phyloP scores from a whole-genome alignment of 2,888 invertebrate genomes.

The Ceriagrion tenellum region DNA sequence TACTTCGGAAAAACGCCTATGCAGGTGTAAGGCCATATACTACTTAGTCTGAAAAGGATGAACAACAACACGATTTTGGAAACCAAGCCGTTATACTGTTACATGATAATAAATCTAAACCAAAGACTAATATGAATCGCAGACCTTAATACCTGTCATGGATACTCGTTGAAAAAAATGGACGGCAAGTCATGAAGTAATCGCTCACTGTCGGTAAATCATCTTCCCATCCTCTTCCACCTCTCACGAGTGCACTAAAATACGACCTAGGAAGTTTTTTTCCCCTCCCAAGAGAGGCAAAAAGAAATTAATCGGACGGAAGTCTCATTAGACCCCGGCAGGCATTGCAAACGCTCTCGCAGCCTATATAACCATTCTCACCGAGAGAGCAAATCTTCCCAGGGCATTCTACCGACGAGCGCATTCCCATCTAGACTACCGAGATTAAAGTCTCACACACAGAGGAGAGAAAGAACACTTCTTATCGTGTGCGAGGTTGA shows the following conservation, averaged over 20 bases:
- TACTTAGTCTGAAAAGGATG: too few relatives aligned
- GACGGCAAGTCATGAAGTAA: background rate
- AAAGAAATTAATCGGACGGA: slow-evolving; percentile 46
- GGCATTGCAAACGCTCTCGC: background rate
- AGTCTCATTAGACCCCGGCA: slow-evolving; percentile 27
- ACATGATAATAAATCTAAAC: too few relatives aligned
- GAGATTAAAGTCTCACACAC: slow-evolving; percentile 1
- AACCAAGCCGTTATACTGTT: too few relatives aligned
- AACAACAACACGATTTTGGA: too few relatives aligned
- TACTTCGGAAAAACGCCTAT: too few relatives aligned
- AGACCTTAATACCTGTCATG: too few relatives aligned
- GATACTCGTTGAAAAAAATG: background rate
- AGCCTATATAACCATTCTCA: slow-evolving; percentile 42
- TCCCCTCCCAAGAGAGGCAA: background rate
- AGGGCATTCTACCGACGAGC: slow-evolving; percentile 1
- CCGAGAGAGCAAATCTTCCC: slow-evolving; percentile 45
- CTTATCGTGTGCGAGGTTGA: background rate
- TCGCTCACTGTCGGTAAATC: background rate
- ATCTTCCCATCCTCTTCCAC: background rate
- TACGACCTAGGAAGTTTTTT: background rate
- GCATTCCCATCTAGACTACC: slow-evolving; percentile 41
- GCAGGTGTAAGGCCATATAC: too few relatives aligned
- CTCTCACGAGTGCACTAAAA: background rate
- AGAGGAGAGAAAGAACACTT: background rate
- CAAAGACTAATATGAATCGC: too few relatives aligned